These are phyloP conservation scores for Chiloscyllium plagiosum DNA, from an alignment of 2,113 vertebrate species.

Conservation along the genomic window DNA sequence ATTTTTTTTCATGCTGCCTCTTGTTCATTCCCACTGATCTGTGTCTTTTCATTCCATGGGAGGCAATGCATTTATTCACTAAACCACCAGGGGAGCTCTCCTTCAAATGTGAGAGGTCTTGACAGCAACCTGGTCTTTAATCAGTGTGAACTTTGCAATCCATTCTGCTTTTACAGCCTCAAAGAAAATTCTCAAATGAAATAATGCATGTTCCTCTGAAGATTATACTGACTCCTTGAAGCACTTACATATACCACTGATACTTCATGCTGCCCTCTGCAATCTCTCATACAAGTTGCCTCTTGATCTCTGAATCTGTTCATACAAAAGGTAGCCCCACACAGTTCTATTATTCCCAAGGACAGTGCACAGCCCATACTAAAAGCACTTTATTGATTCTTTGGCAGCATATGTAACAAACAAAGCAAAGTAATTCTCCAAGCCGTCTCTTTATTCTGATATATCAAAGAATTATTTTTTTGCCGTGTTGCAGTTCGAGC, in stretches of 20 bases:
- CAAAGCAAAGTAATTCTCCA: slow-evolving; percentile 4
- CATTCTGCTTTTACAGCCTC: neutral
- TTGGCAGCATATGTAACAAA: neutral
- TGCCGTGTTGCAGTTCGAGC: neutral
- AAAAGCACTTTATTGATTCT: slow-evolving; percentile 12
- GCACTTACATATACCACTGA: too few species aligned
- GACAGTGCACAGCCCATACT: neutral
- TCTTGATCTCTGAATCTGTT: neutral
- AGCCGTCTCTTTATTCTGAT: neutral
- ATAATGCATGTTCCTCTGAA: neutral
- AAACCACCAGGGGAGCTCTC: neutral
- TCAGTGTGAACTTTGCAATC: neutral
- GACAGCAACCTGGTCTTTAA: neutral
- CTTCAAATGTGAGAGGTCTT: neutral
- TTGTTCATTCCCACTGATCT: neutral
- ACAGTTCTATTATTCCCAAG: neutral
- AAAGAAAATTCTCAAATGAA: neutral
- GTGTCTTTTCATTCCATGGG: neutral
- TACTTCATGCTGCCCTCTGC: neutral
- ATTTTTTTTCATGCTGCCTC: neutral
- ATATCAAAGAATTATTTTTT: neutral
- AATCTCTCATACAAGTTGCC: neutral
- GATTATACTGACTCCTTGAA: neutral
- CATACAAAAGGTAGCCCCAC: neutral
- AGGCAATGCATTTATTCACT: neutral